Evolutionary conservation across 1,140 invertebrate species (phyloP).

Genomic region (Drosophila watanabei): DNA sequence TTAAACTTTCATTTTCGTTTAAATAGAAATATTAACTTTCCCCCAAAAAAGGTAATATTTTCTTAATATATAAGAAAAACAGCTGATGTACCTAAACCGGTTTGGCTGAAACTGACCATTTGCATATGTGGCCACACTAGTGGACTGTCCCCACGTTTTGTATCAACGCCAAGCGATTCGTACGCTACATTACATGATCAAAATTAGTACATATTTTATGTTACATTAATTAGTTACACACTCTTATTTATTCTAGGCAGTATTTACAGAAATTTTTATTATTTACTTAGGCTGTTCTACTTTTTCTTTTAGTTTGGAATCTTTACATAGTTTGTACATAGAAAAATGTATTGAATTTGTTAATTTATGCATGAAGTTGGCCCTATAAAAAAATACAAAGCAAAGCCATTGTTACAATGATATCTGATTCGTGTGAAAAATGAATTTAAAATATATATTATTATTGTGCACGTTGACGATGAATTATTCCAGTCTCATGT

Average conservation of each 20-base stretch:
- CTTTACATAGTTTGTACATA: slow-evolving; percentile 6
- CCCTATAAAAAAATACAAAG: slow-evolving; percentile 18
- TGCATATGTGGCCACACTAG: slow-evolving; percentile 33
- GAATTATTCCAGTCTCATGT: slow-evolving; percentile 47
- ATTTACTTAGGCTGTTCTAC: slow-evolving; percentile 15
- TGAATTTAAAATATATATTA: slow-evolving; percentile 67
- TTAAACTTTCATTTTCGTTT: not conserved
- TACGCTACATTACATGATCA: slow-evolving; percentile 63
- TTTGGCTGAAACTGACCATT: slow-evolving; percentile 1
- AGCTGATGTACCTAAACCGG: not conserved
- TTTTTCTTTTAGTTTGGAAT: slow-evolving; percentile 11
- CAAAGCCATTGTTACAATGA: slow-evolving; percentile 53
- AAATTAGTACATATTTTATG: slow-evolving; percentile 56
- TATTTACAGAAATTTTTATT: slow-evolving; percentile 37
- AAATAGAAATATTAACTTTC: not conserved
- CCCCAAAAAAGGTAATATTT: not conserved
- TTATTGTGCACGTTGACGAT: slow-evolving; percentile 66
- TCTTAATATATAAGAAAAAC: not conserved
- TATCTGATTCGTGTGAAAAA: slow-evolving; percentile 58
- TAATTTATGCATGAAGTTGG: slow-evolving; percentile 23
- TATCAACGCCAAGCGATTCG: slow-evolving; percentile 42
- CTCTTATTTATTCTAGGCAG: slow-evolving; percentile 49
- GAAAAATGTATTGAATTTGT: slow-evolving; percentile 22
- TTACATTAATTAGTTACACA: slow-evolving; percentile 66
- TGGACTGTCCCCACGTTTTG: slow-evolving; percentile 25